phyloP scores from a whole-genome alignment of 2,113 vertebrate species.

The Callaeas wilsoni region DNA sequence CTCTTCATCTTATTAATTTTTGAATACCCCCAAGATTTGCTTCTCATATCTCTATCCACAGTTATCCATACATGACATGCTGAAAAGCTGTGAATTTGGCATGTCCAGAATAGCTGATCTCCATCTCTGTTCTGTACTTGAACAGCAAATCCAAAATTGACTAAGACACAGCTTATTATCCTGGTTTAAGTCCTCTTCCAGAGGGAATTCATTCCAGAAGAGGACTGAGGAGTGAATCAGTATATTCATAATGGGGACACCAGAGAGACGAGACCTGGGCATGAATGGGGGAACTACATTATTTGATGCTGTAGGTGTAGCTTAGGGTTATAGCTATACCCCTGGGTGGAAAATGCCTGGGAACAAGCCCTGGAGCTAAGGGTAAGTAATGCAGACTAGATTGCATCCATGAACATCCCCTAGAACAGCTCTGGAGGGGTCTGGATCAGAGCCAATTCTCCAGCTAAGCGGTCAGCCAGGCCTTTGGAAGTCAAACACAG shows the following conservation, averaged over 20 bases:
- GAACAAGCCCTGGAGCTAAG: not conserved
- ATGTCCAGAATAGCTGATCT: not conserved
- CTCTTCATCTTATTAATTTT: not conserved
- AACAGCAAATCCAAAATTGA: not conserved
- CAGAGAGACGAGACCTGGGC: not conserved
- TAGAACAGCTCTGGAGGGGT: not conserved
- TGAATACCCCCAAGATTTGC: not conserved
- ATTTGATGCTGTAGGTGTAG: not conserved
- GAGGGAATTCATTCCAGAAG: not conserved
- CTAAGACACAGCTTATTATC: not conserved
- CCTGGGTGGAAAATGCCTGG: not conserved
- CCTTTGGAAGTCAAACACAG: not conserved
- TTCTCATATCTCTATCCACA: not conserved
- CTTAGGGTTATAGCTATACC: not conserved
- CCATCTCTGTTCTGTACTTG: not conserved
- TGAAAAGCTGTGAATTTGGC: not conserved
- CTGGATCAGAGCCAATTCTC: not conserved
- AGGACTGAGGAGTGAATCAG: not conserved
- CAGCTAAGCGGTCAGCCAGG: not conserved
- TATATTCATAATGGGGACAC: rapidly evolving
- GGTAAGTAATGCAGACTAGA: not conserved
- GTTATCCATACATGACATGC: not conserved
- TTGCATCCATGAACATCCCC: not conserved
- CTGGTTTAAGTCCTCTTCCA: not conserved
- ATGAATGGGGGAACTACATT: not conserved